These are phyloP conservation scores for Subanguina moxae DNA, from an alignment of 1,140 invertebrate genomes.

Conservation along the genomic window DNA sequence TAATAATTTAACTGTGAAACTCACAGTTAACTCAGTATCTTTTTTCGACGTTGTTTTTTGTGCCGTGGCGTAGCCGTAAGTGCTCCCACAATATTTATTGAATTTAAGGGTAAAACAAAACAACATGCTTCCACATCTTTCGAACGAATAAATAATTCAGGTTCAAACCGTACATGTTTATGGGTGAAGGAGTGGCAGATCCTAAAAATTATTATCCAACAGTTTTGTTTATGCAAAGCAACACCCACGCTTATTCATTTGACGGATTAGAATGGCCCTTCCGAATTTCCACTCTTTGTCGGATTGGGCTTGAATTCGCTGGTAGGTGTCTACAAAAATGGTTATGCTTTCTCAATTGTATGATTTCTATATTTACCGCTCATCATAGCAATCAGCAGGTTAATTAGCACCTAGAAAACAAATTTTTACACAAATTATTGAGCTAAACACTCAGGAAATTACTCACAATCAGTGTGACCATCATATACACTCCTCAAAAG, in stretches of 20 bases:
- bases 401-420: conserved; percentile 70
- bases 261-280: conserved; percentile 91
- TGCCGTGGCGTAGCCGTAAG: no score
- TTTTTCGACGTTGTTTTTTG: no score
- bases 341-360: background rate
- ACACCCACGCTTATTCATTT: conserved; percentile 78
- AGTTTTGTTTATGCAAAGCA: background rate
- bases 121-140: no score
- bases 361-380: background rate
- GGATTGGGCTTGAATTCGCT: conserved; percentile 95
- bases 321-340: conserved; percentile 82
- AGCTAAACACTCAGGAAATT: background rate
- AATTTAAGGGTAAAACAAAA: no score
- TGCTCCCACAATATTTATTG: no score
- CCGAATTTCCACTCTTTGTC: conserved; percentile 99
- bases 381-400: conserved; percentile 99
- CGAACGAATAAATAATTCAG: background rate
- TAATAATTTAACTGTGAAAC: no score
- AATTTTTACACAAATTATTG: conserved; percentile 17
- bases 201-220: conserved; percentile 62
- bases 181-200: conserved; percentile 88
- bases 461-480: conserved; percentile 86
- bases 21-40: no score
- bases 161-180: conserved; percentile 71
- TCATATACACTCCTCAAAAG: conserved; percentile 73